phyloP scores from a whole-genome alignment of 2,797 vertebrate genomes.

The Cirrhinus molitorella region DNA sequence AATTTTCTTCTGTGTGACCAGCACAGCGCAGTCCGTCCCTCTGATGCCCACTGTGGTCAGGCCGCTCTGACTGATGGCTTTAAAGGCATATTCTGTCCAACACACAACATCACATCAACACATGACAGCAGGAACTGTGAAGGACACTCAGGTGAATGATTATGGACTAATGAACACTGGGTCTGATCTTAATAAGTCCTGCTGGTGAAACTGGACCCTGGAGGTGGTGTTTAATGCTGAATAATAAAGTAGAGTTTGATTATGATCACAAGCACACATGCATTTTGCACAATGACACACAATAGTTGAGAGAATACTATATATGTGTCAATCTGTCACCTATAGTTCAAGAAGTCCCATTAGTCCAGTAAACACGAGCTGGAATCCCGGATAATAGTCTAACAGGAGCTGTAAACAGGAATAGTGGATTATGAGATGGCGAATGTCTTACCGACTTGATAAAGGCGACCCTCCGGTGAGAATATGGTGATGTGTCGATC shows the following conservation, averaged over 20 bases:
- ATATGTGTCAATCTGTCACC: not conserved
- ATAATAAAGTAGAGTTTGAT: not conserved
- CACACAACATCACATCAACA: not conserved
- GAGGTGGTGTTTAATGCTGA: not conserved
- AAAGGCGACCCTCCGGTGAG: slow-evolving; percentile 84
- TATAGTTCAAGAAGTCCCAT: not conserved
- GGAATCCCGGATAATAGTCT: no score
- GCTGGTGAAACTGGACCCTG: not conserved
- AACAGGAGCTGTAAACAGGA: not conserved
- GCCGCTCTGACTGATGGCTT: slow-evolving; percentile 80
- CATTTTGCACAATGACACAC: not conserved
- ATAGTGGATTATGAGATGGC: not conserved
- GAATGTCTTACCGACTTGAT: slow-evolving; percentile 80
- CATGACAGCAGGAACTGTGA: not conserved
- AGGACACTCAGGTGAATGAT: not conserved
- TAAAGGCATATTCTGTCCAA: slow-evolving; percentile 82
- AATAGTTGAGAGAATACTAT: no score
- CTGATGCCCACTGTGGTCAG: slow-evolving; percentile 79
- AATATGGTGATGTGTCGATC: slow-evolving; percentile 86
- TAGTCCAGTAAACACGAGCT: not conserved
- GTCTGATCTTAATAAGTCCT: not conserved
- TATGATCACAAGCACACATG: not conserved
- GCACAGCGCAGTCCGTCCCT: slow-evolving; percentile 75
- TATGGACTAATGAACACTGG: not conserved
- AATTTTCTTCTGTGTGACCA: slow-evolving; percentile 83